A percentile compares a stretch with the other conserved stretches of the same genome.
Conservation (phyloP, 1,140 invertebrate species). For the Parapsyche elsis region DNA sequence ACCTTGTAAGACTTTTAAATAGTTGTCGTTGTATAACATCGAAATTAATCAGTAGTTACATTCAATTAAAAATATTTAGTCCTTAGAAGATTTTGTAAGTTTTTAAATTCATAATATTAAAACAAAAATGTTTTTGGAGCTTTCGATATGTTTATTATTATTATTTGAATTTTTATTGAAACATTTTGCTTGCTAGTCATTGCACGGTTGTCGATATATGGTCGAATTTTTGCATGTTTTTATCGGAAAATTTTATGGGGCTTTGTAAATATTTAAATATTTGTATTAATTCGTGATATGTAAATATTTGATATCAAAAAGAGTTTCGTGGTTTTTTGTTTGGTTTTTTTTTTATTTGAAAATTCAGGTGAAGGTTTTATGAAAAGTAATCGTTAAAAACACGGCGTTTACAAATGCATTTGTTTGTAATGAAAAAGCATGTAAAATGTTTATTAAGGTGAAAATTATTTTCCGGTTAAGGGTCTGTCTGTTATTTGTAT, state of each 20-base stretch:
- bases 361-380: neutral
- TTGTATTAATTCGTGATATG: neutral
- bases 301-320: neutral
- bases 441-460: neutral
- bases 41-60: too few species aligned
- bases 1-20: too few species aligned
- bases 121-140: too few species aligned
- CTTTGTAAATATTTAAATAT: constrained; percentile 24
- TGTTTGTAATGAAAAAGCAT: constrained; percentile 17
- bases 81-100: too few species aligned
- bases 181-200: constrained; percentile 35
- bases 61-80: too few species aligned
- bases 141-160: neutral
- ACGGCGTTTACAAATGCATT: neutral
- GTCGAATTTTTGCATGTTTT: constrained; percentile 35
- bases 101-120: too few species aligned
- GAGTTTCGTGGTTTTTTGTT: neutral
- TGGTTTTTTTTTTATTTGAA: neutral
- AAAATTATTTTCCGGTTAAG: constrained; percentile 7
- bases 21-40: too few species aligned
- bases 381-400: neutral
- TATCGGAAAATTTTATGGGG: constrained; percentile 15
- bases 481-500: constrained; percentile 19
- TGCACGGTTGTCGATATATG: constrained; percentile 30
- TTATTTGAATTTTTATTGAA: neutral